A percentile compares a stretch with the other conserved stretches of the same genome.
These are phyloP conservation scores for Lichenostomus cassidix DNA, from an alignment of 2,113 vertebrate species.

Conservation along the genomic window DNA sequence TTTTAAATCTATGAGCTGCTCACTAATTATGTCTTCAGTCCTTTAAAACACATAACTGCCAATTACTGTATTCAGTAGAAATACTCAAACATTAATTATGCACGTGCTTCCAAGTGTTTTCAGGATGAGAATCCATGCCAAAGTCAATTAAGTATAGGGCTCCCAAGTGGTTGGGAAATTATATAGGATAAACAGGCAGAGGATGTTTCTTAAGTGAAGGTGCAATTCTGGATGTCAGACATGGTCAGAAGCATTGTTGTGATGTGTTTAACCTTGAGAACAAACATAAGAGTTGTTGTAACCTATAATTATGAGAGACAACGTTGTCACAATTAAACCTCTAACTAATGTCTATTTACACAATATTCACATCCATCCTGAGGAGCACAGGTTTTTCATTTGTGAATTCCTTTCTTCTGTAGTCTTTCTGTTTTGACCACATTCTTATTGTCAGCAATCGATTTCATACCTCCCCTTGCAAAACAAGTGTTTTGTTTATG, in stretches of 20 bases:
- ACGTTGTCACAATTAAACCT: slow-evolving; percentile 40
- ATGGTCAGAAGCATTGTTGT: slow-evolving; percentile 21
- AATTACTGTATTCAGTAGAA: slow-evolving; percentile 7
- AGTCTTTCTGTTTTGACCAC: slow-evolving; percentile 51
- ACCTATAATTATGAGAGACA: slow-evolving; percentile 46
- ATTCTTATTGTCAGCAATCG: neutral
- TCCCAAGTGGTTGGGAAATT: slow-evolving; percentile 48
- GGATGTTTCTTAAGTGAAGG: slow-evolving; percentile 58
- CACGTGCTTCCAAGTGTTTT: slow-evolving; percentile 36
- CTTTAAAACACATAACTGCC: slow-evolving; percentile 4
- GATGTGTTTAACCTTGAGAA: slow-evolving; percentile 17
- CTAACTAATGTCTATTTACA: slow-evolving; percentile 57
- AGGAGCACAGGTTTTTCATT: slow-evolving; percentile 45
- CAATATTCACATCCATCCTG: slow-evolving; percentile 3
- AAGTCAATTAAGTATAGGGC: slow-evolving; percentile 27
- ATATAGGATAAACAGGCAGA: slow-evolving; percentile 29
- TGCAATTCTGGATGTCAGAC: slow-evolving; percentile 25
- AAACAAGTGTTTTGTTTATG: slow-evolving; percentile 33
- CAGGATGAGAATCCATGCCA: slow-evolving; percentile 11
- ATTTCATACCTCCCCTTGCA: slow-evolving; percentile 12
- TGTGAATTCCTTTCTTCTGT: slow-evolving; percentile 56
- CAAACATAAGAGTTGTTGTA: slow-evolving; percentile 12
- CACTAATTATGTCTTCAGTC: slow-evolving; percentile 6
- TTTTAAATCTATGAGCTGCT: slow-evolving; percentile 7
- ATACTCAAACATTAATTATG: slow-evolving; percentile 29